Evolutionary conservation across 2,113 vertebrate species (phyloP).

Genomic region (Oreamnos americanus): DNA sequence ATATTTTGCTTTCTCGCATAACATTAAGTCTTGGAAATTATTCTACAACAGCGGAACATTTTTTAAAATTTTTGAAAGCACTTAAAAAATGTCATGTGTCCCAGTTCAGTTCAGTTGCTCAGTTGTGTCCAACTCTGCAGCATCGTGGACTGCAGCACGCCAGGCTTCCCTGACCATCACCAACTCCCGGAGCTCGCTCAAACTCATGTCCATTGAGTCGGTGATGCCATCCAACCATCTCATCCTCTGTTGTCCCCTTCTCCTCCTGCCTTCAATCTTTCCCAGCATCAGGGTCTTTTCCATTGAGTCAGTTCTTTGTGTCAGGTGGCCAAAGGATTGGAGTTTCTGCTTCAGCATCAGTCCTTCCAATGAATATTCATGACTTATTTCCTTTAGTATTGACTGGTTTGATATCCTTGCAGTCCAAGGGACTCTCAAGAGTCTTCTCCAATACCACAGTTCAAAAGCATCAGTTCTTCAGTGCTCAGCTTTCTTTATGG

Average conservation of each 20-base stretch:
- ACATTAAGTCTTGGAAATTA: constrained; percentile 6
- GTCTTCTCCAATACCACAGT: background rate
- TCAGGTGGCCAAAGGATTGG: background rate
- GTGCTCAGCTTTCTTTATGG: background rate
- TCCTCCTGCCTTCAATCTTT: background rate
- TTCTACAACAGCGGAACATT: background rate
- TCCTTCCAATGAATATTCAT: background rate
- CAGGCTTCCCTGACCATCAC: background rate
- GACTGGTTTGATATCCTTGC: background rate
- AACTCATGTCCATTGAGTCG: background rate
- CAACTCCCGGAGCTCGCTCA: background rate
- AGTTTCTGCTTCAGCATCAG: background rate
- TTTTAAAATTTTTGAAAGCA: constrained; percentile 2
- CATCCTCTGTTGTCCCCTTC: background rate
- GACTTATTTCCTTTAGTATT: background rate
- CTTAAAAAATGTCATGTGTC: background rate
- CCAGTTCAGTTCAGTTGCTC: background rate
- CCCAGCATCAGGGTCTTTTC: background rate
- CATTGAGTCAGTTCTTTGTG: background rate
- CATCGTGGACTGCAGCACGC: background rate
- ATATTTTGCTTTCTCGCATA: background rate
- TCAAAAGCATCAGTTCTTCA: background rate
- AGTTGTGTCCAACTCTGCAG: background rate
- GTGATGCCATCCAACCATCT: background rate
- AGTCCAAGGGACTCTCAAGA: background rate